phyloP scores from a whole-genome alignment of 2,888 invertebrate genomes.

The Plagodis pulveraria region DNA sequence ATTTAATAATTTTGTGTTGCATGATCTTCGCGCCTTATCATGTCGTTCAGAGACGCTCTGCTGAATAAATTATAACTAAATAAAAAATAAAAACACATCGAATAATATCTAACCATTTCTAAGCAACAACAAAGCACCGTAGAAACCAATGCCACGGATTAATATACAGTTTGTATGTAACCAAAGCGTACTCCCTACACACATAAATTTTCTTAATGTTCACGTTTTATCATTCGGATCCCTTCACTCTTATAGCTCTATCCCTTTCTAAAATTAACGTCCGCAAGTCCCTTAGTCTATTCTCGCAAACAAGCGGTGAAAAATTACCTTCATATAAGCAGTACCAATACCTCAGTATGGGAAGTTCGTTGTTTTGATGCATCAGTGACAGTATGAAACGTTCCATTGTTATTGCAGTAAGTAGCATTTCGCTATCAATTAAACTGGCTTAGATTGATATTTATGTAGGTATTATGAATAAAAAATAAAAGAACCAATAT shows the following conservation, averaged over 20 bases:
- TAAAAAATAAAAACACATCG: background rate
- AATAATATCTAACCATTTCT: background rate
- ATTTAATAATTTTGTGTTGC: too few species aligned
- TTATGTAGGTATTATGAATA: too few species aligned
- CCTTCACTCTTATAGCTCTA: slow-evolving; percentile 47
- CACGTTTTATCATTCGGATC: slow-evolving; percentile 57
- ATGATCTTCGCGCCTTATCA: too few species aligned
- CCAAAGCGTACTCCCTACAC: slow-evolving; percentile 41
- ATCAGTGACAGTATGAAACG: too few species aligned
- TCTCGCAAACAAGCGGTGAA: slow-evolving; percentile 61
- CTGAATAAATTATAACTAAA: too few species aligned
- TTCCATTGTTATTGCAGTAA: too few species aligned
- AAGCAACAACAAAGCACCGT: background rate
- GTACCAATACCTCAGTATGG: slow-evolving; percentile 10
- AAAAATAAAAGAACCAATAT: too few species aligned
- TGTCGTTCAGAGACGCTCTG: too few species aligned
- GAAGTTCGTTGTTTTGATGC: background rate
- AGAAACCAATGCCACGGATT: background rate
- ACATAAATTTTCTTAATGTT: slow-evolving; percentile 69
- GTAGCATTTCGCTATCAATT: too few species aligned
- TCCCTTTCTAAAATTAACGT: slow-evolving; percentile 72
- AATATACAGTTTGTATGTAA: background rate
- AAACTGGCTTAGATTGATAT: too few species aligned
- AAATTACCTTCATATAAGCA: slow-evolving; percentile 52
- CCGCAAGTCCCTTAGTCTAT: slow-evolving; percentile 53